phyloP scores from a whole-genome alignment of 2,797 vertebrate species.

The Acanthopagrus latus region DNA sequence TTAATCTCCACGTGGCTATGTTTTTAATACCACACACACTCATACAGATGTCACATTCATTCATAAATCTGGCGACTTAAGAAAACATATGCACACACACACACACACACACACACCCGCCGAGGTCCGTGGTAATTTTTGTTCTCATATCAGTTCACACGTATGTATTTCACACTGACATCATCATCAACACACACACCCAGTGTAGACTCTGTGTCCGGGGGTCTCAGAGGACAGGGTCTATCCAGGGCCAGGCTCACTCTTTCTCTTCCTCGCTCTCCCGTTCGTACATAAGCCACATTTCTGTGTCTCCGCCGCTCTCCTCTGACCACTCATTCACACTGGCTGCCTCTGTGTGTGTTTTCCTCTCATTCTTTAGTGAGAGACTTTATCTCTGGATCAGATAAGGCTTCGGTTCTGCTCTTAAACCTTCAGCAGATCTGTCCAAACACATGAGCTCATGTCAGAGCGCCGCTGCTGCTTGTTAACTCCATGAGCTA shows the following conservation, averaged over 20 bases:
- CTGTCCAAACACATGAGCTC: constrained; percentile 86
- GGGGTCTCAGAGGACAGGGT: constrained; percentile 61
- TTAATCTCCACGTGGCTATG: not conserved
- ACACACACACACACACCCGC: constrained; percentile 5
- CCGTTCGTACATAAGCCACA: constrained; percentile 1
- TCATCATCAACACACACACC: constrained; percentile 62
- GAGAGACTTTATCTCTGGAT: constrained; percentile 77
- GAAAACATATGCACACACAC: constrained; percentile 17
- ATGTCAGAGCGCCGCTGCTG: constrained; percentile 76
- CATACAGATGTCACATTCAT: constrained; percentile 45
- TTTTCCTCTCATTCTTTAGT: constrained; percentile 75
- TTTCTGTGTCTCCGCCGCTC: constrained; percentile 39
- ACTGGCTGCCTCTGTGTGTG: constrained; percentile 63
- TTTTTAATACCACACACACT: not conserved
- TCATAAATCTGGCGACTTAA: constrained; percentile 46
- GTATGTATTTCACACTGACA: constrained; percentile 72
- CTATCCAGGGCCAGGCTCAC: constrained; percentile 20
- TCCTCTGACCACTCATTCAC: constrained; percentile 60
- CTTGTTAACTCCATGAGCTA: constrained; percentile 80
- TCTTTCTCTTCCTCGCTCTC: constrained; percentile 31
- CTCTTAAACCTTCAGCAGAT: constrained; percentile 82
- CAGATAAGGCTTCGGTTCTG: constrained; percentile 79
- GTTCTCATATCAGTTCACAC: constrained; percentile 65
- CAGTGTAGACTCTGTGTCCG: constrained; percentile 23
- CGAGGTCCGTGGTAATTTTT: constrained; percentile 40